phyloP scores from a whole-genome alignment of 2,888 invertebrate species.

The Atethmia centrago region DNA sequence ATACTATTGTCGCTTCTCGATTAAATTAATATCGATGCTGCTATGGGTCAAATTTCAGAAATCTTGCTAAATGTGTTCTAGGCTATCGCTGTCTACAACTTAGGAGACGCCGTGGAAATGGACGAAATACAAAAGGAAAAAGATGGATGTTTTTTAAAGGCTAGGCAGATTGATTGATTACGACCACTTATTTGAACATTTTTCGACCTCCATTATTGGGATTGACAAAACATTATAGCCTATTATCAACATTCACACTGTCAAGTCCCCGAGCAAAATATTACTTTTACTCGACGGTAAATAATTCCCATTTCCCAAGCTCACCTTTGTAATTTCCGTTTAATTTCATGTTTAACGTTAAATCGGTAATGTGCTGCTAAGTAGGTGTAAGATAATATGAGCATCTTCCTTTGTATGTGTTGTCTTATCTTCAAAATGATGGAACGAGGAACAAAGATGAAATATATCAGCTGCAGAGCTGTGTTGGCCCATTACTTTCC shows the following conservation, averaged over 20 bases:
- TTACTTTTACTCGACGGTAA: constrained; percentile 26
- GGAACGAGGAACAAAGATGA: background rate
- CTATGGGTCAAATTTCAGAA: too few species aligned
- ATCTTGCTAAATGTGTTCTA: too few species aligned
- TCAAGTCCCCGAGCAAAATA: background rate
- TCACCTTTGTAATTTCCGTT: constrained; percentile 51
- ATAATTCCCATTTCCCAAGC: constrained; percentile 34
- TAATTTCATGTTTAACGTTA: constrained; percentile 42
- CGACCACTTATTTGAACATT: background rate
- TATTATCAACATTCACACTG: background rate
- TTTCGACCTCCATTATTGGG: background rate
- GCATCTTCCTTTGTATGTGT: constrained; percentile 14
- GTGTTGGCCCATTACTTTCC: background rate
- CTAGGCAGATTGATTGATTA: background rate
- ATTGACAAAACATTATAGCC: background rate
- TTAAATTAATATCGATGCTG: too few species aligned
- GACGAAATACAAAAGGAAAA: too few species aligned
- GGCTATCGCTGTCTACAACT: too few species aligned
- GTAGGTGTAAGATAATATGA: constrained; percentile 3
- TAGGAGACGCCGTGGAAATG: too few species aligned
- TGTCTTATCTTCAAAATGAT: constrained; percentile 14
- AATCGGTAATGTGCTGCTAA: constrained; percentile 27
- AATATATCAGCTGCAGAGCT: background rate
- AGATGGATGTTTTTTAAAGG: too few species aligned
- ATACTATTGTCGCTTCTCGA: too few species aligned